Evolutionary conservation across 2,797 vertebrate species (phyloP).

Genomic region (Amblyraja radiata): DNA sequence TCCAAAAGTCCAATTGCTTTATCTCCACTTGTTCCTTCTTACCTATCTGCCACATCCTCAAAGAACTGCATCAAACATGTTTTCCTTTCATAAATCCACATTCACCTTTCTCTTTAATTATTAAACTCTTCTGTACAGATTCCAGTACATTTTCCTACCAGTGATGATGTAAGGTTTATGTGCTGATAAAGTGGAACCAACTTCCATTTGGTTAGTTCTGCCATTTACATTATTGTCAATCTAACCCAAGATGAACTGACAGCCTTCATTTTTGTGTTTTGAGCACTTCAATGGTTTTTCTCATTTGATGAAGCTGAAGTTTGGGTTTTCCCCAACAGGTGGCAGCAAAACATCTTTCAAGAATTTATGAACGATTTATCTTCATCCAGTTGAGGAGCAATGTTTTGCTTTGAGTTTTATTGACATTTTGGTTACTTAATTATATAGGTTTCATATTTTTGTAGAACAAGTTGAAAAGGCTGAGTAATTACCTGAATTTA

Average conservation of each 20-base stretch:
- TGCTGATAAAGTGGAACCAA: neutral
- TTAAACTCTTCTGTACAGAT: too few species aligned
- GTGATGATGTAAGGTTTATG: neutral
- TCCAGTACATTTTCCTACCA: too few species aligned
- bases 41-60: too few species aligned
- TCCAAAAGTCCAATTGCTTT: too few species aligned
- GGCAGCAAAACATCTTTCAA: neutral
- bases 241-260: neutral
- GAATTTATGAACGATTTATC: neutral
- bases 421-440: neutral
- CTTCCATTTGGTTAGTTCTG: neutral
- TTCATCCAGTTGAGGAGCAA: neutral
- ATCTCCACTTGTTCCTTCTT: too few species aligned
- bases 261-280: neutral
- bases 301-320: neutral
- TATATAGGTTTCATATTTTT: conserved; percentile 5
- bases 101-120: too few species aligned
- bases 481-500: neutral
- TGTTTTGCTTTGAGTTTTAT: neutral
- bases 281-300: neutral
- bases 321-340: neutral
- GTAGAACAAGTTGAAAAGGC: neutral
- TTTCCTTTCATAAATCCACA: too few species aligned
- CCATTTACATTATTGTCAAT: neutral
- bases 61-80: too few species aligned